These are phyloP conservation scores for Pristionchus entomophagus DNA, from an alignment of 2,888 invertebrate genomes.

Conservation along the genomic window DNA sequence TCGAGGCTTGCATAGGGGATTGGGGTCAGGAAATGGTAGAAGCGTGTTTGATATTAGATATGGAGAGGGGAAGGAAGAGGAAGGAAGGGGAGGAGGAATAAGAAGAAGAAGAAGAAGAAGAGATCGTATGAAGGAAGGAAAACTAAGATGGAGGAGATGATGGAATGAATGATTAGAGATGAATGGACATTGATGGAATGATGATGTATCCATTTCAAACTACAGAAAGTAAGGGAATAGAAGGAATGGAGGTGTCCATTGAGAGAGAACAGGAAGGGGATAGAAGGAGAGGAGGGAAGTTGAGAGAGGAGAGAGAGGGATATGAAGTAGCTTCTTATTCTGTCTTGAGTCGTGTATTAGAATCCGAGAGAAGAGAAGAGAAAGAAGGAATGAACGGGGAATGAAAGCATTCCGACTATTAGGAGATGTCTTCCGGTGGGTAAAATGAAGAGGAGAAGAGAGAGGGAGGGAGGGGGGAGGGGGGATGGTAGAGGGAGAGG, in stretches of 20 bases:
- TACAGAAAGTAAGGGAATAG: not conserved
- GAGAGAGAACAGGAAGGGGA: not conserved
- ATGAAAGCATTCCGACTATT: constrained; percentile 37
- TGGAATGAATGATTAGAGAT: constrained; percentile 24
- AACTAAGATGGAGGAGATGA: not conserved
- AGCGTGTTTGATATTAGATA: constrained; percentile 21
- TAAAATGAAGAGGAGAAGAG: not conserved
- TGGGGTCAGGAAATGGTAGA: constrained; percentile 5
- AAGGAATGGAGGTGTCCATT: not conserved
- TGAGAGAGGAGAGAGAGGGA: not conserved
- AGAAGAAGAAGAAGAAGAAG: constrained; percentile 16
- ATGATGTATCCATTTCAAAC: too few relatives aligned
- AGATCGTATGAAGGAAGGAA: not conserved
- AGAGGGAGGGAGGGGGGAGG: not conserved
- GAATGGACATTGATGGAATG: constrained; percentile 20
- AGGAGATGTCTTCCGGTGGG: constrained; percentile 27
- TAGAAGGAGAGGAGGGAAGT: not conserved
- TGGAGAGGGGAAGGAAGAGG: constrained; percentile 14
- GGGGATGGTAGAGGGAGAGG: not conserved
- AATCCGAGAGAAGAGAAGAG: constrained; percentile 11
- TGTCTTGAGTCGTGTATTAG: constrained; percentile 8
- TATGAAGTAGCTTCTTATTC: constrained; percentile 20
- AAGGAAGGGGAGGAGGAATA: not conserved
- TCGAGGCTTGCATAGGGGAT: not conserved
- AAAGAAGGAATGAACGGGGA: constrained; percentile 28